Percentiles rank a stretch among this genome's conserved stretches.
Conservation (phyloP, 2,113 vertebrate genomes). For the Hydrolagus affinis region DNA sequence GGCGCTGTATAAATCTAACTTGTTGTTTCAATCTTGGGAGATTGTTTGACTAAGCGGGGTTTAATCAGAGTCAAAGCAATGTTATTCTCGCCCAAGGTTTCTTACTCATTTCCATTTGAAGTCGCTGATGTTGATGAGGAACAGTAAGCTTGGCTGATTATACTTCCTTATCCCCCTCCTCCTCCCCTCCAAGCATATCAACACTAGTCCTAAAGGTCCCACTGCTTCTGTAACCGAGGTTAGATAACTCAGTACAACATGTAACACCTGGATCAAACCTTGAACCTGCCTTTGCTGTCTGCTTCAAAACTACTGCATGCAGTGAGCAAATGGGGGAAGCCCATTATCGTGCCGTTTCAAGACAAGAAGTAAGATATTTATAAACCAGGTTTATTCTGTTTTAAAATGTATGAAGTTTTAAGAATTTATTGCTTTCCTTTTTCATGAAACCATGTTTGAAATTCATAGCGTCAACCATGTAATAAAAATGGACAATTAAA, state of each 20-base stretch:
- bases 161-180: too few relatives aligned
- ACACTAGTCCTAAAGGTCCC: not conserved
- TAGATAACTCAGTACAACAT: not conserved
- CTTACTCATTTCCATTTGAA: too few relatives aligned
- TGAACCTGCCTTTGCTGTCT: not conserved
- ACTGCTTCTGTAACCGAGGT: not conserved
- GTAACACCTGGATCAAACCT: not conserved
- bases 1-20: too few relatives aligned
- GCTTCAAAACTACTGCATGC: too few relatives aligned
- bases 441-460: constrained; percentile 14
- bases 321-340: not conserved
- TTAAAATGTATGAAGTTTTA: constrained; percentile 6
- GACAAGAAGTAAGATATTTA: not conserved
- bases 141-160: not conserved
- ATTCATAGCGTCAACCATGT: constrained; percentile 18
- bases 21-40: too few relatives aligned
- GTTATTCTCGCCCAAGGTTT: too few relatives aligned
- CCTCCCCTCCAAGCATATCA: too few relatives aligned
- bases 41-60: too few relatives aligned
- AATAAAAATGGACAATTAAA: constrained; percentile 18
- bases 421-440: constrained; percentile 19
- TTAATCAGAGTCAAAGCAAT: too few relatives aligned
- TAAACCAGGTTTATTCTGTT: constrained; percentile 26
- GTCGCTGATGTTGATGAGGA: not conserved
- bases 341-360: not conserved